phyloP scores from a whole-genome alignment of 2,888 invertebrate genomes.

The Andrena bucephala region DNA sequence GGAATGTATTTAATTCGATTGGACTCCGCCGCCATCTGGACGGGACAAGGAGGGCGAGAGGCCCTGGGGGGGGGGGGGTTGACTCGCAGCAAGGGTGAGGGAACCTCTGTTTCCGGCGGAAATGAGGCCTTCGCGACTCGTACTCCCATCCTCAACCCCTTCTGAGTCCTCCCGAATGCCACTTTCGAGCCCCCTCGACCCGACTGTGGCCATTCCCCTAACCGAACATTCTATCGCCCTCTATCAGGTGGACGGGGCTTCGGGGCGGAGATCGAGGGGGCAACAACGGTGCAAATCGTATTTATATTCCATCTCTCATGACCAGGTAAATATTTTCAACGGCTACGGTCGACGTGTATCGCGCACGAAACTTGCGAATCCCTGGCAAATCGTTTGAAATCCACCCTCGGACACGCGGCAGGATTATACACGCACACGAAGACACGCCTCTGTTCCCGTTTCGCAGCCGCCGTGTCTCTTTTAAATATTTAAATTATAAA shows the following conservation, averaged over 20 bases:
- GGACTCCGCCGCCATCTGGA: conserved; percentile 69
- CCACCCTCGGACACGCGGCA: neutral
- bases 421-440: neutral
- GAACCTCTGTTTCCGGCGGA: conserved; percentile 83
- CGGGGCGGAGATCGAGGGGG: conserved; percentile 4
- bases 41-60: conserved; percentile 45
- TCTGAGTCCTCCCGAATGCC: conserved; percentile 49
- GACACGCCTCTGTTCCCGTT: no score
- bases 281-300: conserved; percentile 78
- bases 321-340: conserved; percentile 76
- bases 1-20: conserved; percentile 82
- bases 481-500: conserved; percentile 47
- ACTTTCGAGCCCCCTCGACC: conserved; percentile 39
- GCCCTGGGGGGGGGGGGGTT: conserved; percentile 8
- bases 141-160: conserved; percentile 60
- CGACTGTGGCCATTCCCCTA: conserved; percentile 45
- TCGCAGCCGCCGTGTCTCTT: neutral
- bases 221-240: conserved; percentile 56
- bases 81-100: conserved; percentile 67
- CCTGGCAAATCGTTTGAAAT: conserved; percentile 20
- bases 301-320: conserved; percentile 82
- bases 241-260: conserved; percentile 55
- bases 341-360: conserved; percentile 5
- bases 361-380: conserved; percentile 12
- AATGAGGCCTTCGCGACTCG: conserved; percentile 81